These are phyloP conservation scores for Vultur gryphus DNA, from an alignment of 2,797 vertebrate species.

Conservation along the genomic window DNA sequence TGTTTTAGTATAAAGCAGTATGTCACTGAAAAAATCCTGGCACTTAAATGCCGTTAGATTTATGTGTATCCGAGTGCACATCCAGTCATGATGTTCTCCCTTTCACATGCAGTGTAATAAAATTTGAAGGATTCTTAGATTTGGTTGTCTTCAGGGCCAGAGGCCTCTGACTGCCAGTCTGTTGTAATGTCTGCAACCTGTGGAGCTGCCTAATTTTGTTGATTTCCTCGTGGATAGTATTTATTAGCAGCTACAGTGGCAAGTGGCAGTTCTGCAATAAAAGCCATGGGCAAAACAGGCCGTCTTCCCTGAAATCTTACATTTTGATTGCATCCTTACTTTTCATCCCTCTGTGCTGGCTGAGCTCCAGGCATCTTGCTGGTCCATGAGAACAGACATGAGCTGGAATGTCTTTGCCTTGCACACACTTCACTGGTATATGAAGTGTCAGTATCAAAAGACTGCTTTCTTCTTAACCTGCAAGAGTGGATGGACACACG, in stretches of 20 bases:
- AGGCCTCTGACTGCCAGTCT: background rate
- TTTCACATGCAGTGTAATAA: background rate
- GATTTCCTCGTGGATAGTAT: background rate
- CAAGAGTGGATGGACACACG: accelerated
- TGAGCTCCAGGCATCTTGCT: background rate
- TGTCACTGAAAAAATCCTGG: background rate
- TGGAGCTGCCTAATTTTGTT: background rate
- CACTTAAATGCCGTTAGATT: background rate
- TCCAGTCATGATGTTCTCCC: background rate
- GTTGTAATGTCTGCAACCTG: background rate
- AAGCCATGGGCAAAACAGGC: background rate
- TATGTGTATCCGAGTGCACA: background rate
- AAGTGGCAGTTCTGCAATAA: background rate
- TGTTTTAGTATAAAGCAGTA: background rate
- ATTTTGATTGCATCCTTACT: background rate
- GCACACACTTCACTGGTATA: background rate
- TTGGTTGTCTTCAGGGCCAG: background rate
- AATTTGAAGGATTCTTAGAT: background rate
- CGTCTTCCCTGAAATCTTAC: background rate
- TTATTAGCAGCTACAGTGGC: background rate
- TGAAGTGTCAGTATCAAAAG: background rate
- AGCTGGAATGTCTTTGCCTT: background rate
- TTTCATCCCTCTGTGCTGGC: background rate
- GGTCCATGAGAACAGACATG: accelerated
- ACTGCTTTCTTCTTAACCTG: background rate